Evolutionary conservation across 2,888 invertebrate genomes (phyloP).

Genomic region (Melanophora roralis): DNA sequence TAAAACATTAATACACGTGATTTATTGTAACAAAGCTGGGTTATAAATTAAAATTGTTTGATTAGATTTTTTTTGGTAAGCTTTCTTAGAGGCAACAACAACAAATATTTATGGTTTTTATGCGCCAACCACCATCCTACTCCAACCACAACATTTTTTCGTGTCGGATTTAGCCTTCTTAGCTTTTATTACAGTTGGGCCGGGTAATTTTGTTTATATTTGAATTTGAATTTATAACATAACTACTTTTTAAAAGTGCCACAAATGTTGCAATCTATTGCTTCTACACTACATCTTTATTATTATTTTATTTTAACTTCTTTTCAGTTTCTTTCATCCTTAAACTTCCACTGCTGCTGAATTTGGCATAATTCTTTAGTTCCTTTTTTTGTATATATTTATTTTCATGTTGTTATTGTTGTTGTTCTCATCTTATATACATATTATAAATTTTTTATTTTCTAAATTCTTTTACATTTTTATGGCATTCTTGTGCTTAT

Average conservation of each 20-base stretch:
- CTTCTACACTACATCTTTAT: constrained; percentile 20
- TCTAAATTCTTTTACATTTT: constrained; percentile 60
- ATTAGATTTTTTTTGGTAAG: constrained; percentile 34
- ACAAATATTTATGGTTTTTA: constrained; percentile 34
- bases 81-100: neutral
- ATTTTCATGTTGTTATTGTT: constrained; percentile 7
- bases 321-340: constrained; percentile 18
- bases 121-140: neutral
- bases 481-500: constrained; percentile 58
- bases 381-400: neutral
- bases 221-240: constrained; percentile 49
- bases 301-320: constrained; percentile 27
- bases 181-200: constrained; percentile 4
- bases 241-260: constrained; percentile 61
- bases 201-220: constrained; percentile 29
- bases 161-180: neutral
- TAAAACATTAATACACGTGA: constrained; percentile 40
- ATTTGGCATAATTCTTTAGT: constrained; percentile 30
- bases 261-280: constrained; percentile 57
- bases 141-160: neutral
- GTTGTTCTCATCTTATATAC: constrained; percentile 20
- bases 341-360: too few species aligned
- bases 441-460: constrained; percentile 54
- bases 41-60: constrained; percentile 38
- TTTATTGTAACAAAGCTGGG: constrained; percentile 29